Conservation (phyloP, 2,113 vertebrate species). For the Pelvicachromis taeniatus region DNA sequence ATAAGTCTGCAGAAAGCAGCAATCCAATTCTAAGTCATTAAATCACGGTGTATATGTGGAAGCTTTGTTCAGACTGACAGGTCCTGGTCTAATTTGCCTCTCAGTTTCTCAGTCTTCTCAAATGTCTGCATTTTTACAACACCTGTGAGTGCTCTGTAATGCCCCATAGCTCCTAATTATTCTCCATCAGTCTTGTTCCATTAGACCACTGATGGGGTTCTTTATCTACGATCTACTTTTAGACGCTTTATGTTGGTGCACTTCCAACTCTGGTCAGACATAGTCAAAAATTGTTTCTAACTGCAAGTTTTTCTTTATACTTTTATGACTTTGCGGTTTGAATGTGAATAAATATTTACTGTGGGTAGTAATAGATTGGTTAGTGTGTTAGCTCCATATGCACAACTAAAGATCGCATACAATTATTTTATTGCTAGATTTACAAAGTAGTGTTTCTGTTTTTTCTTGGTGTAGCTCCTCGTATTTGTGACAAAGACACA, state of each 20-base stretch:
- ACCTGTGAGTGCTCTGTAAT: conserved; percentile 36
- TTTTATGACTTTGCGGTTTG: neutral
- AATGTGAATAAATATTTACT: neutral
- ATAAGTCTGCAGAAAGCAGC: neutral
- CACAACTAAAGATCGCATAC: neutral
- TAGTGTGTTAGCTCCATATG: neutral
- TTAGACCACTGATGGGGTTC: conserved; percentile 20
- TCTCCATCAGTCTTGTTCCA: conserved; percentile 33
- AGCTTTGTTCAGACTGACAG: conserved; percentile 11
- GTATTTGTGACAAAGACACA: neutral
- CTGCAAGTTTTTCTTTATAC: neutral
- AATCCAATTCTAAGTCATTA: conserved; percentile 42
- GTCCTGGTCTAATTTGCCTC: conserved; percentile 33
- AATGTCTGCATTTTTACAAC: conserved; percentile 29
- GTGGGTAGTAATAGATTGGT: neutral
- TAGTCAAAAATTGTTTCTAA: conserved; percentile 25
- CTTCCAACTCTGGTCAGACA: conserved; percentile 15
- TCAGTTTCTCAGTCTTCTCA: conserved; percentile 29
- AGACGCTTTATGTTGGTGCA: neutral
- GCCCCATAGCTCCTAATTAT: conserved; percentile 50
- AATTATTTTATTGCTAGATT: neutral
- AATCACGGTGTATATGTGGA: conserved; percentile 14
- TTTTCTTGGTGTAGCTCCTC: neutral
- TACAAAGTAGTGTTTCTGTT: neutral
- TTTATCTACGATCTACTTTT: conserved; percentile 29